phyloP scores from a whole-genome alignment of 2,113 vertebrate species.

The Oxyura jamaicensis region DNA sequence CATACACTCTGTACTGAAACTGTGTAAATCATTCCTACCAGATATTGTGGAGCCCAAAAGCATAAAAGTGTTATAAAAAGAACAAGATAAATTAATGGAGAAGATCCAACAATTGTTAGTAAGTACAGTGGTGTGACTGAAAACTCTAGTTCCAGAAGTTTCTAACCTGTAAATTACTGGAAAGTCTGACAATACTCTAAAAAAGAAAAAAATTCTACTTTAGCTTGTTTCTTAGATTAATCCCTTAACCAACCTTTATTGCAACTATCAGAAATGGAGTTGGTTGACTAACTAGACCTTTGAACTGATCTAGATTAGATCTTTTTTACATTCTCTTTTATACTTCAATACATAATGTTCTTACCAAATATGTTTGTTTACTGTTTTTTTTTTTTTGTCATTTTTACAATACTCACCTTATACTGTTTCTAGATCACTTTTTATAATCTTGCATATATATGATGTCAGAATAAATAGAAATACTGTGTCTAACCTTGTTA shows the following conservation, averaged over 20 bases:
- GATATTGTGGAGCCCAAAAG: rapidly evolving
- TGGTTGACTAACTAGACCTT: not conserved
- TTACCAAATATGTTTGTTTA: not conserved
- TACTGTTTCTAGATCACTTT: not conserved
- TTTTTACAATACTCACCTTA: not conserved
- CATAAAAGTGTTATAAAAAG: not conserved
- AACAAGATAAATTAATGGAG: not conserved
- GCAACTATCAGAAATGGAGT: rapidly evolving
- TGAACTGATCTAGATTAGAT: not conserved
- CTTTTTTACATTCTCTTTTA: not conserved
- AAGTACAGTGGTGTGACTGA: not conserved
- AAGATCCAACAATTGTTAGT: not conserved
- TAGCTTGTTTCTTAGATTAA: not conserved
- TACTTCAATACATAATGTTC: not conserved
- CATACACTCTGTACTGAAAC: not conserved
- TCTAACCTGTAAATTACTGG: not conserved
- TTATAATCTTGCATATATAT: not conserved
- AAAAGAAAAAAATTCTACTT: no score
- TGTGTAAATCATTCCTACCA: not conserved
- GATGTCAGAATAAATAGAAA: not conserved
- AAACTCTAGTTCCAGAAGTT: not conserved
- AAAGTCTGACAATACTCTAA: not conserved
- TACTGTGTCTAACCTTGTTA: not conserved
- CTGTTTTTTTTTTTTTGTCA: rapidly evolving
- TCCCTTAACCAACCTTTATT: not conserved